These are phyloP conservation scores for Empidonax traillii DNA, from an alignment of 2,113 vertebrate species.

Conservation along the genomic window DNA sequence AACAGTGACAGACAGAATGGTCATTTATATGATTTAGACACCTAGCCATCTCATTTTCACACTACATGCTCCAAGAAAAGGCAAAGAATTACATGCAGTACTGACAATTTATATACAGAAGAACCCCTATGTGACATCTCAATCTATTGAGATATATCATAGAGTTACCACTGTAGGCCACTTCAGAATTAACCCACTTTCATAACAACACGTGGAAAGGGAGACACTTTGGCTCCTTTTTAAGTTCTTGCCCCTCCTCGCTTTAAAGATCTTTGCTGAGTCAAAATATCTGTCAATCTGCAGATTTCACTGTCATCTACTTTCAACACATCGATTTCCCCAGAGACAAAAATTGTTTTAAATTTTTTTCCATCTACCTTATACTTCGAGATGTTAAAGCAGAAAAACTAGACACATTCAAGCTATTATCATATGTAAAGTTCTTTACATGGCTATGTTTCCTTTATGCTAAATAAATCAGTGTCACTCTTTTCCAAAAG, in stretches of 20 bases:
- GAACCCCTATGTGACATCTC: conserved; percentile 17
- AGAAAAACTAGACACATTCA: neutral
- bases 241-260: neutral
- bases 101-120: neutral
- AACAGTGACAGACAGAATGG: neutral
- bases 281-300: conserved; percentile 7
- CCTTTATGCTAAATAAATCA: neutral
- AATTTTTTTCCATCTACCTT: neutral
- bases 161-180: conserved; percentile 35
- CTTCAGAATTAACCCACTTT: conserved; percentile 48
- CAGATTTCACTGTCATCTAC: conserved; percentile 6
- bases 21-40: conserved; percentile 11
- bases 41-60: conserved; percentile 13
- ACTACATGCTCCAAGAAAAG: neutral
- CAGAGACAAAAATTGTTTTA: neutral
- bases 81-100: neutral
- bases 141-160: conserved; percentile 34
- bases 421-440: neutral
- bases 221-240: neutral
- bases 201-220: neutral
- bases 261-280: neutral
- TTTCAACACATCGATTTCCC: conserved; percentile 14
- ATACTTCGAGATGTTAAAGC: neutral
- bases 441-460: neutral
- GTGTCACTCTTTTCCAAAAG: neutral